Evolutionary conservation across 1,140 invertebrate species (phyloP).

Genomic region (Drosophila tristis): DNA sequence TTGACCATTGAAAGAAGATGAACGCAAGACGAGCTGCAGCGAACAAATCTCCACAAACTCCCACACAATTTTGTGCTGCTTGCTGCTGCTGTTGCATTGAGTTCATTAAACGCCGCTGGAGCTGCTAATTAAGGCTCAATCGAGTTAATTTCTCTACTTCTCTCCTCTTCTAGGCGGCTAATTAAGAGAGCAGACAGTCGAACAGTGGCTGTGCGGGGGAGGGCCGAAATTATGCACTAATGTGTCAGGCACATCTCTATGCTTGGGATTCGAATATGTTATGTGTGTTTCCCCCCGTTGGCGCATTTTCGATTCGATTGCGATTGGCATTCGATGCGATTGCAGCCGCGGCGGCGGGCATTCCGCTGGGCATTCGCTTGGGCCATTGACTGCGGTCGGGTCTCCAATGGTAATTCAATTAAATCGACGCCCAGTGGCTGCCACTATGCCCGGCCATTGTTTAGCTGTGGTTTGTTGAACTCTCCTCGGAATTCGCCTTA

Average conservation of each 20-base stretch:
- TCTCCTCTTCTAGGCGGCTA: constrained; percentile 74
- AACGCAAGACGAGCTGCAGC: not conserved
- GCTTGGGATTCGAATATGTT: constrained; percentile 13
- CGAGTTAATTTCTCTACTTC: constrained; percentile 80
- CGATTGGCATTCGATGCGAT: constrained; percentile 57
- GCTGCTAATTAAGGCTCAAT: constrained; percentile 76
- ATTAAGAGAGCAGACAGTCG: constrained; percentile 71
- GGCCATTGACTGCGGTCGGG: constrained; percentile 26
- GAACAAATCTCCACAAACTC: constrained; percentile 57
- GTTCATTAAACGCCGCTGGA: constrained; percentile 71
- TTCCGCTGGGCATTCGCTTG: constrained; percentile 20
- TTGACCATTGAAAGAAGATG: not conserved
- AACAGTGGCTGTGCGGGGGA: constrained; percentile 17
- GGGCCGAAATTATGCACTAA: constrained; percentile 72
- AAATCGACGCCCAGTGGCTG: constrained; percentile 43
- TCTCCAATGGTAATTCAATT: constrained; percentile 70
- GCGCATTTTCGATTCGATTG: constrained; percentile 32
- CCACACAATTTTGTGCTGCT: constrained; percentile 32
- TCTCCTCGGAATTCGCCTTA: constrained; percentile 59
- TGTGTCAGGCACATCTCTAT: constrained; percentile 61
- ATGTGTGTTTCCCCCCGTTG: constrained; percentile 20
- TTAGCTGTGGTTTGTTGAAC: constrained; percentile 69
- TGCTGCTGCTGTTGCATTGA: constrained; percentile 21
- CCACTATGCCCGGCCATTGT: constrained; percentile 44
- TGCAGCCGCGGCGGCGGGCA: not conserved